These are phyloP conservation scores for Macaria notata DNA, from an alignment of 2,888 invertebrate genomes.

Conservation along the genomic window DNA sequence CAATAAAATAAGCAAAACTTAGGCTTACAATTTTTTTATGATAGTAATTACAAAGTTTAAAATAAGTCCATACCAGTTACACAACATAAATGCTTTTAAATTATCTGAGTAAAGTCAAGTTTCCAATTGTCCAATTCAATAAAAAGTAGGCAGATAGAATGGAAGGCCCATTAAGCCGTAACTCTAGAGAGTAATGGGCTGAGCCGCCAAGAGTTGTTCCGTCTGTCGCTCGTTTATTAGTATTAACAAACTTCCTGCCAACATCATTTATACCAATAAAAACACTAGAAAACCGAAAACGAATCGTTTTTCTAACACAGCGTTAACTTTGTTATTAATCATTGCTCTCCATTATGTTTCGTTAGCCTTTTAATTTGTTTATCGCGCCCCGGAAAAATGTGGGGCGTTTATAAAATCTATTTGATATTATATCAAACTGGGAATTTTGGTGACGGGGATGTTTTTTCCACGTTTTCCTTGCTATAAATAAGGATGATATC, in stretches of 20 bases:
- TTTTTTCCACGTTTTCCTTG: too few relatives aligned
- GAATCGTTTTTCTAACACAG: slow-evolving; percentile 35
- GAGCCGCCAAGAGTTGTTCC: slow-evolving; percentile 52
- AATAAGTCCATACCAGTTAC: too few relatives aligned
- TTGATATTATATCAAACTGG: too few relatives aligned
- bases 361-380: slow-evolving; percentile 6
- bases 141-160: slow-evolving; percentile 3
- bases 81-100: too few relatives aligned
- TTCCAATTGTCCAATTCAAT: too few relatives aligned
- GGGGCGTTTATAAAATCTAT: neutral
- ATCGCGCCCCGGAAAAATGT: neutral
- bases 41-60: too few relatives aligned
- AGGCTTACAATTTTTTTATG: too few relatives aligned
- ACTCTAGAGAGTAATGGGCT: slow-evolving; percentile 61
- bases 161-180: slow-evolving; percentile 44
- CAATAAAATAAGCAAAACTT: too few relatives aligned
- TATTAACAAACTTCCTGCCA: slow-evolving; percentile 60
- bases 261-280: slow-evolving; percentile 65
- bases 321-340: slow-evolving; percentile 32
- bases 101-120: too few relatives aligned
- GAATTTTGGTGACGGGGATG: too few relatives aligned
- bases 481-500: too few relatives aligned
- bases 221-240: slow-evolving; percentile 58
- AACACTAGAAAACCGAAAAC: slow-evolving; percentile 30
- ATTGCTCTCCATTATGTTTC: slow-evolving; percentile 35